Percentiles rank a stretch among this genome's conserved stretches.
Conservation (phyloP, 1,140 invertebrate species). For the Lepeophtheirus salmonis region DNA sequence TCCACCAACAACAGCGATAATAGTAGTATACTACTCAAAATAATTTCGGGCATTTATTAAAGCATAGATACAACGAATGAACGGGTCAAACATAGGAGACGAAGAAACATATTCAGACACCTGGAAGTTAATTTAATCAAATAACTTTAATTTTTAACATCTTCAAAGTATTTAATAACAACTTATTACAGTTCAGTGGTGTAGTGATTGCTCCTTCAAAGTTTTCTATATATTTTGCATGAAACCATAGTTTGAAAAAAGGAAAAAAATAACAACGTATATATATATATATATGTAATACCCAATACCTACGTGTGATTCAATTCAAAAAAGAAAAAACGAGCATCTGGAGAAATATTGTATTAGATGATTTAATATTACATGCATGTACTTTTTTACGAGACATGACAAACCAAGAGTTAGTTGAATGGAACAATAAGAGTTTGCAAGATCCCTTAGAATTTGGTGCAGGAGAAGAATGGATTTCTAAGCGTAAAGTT, state of each 20-base stretch:
- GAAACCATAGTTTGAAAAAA: too few relatives aligned
- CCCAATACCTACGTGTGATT: background rate
- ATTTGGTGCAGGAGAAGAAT: slow-evolving; percentile 48
- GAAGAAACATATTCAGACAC: background rate
- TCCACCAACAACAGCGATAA: too few relatives aligned
- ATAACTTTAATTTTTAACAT: too few relatives aligned
- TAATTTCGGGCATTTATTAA: too few relatives aligned
- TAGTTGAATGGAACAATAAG: background rate
- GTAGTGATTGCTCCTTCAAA: background rate
- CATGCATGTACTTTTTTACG: background rate
- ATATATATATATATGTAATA: too few relatives aligned
- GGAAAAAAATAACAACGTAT: too few relatives aligned
- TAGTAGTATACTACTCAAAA: too few relatives aligned
- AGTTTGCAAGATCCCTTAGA: slow-evolving; percentile 22
- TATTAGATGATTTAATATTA: background rate
- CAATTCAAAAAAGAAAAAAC: background rate
- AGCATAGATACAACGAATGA: background rate
- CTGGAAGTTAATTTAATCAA: background rate
- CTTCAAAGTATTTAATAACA: background rate
- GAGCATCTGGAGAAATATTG: too few relatives aligned
- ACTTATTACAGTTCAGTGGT: background rate
- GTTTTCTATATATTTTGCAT: too few relatives aligned
- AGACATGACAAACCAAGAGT: background rate
- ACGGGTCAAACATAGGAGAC: background rate
- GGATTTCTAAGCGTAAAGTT: slow-evolving; percentile 65